A percentile compares a stretch with the other conserved stretches of the same genome.
Conservation (phyloP, 2,113 vertebrate genomes). For the Heteronetta atricapilla region DNA sequence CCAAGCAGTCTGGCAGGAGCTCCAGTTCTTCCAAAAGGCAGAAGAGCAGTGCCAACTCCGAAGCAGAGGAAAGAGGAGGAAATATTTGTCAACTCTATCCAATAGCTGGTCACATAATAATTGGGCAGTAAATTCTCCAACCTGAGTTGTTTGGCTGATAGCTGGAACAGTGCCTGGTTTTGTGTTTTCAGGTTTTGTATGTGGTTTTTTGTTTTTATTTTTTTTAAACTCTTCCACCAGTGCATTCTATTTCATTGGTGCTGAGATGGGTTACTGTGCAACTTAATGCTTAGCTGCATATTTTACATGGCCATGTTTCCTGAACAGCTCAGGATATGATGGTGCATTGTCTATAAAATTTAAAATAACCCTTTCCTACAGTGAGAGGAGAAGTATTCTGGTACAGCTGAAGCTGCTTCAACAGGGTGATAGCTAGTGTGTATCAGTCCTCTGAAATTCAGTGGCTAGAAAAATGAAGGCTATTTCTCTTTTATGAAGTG, state of each 20-base stretch:
- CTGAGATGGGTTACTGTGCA: background rate
- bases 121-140: constrained; percentile 40
- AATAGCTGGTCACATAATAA: constrained; percentile 34
- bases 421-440: background rate
- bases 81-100: constrained; percentile 55
- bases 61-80: constrained; percentile 28
- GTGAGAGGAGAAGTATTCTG: background rate
- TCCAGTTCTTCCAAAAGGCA: constrained; percentile 58
- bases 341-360: background rate
- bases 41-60: constrained; percentile 14
- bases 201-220: background rate
- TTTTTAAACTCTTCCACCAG: background rate
- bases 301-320: background rate
- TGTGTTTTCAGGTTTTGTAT: background rate
- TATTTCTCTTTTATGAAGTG: background rate
- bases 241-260: background rate
- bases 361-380: background rate
- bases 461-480: background rate
- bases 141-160: background rate
- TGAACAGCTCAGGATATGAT: background rate
- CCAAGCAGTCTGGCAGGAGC: constrained; percentile 66
- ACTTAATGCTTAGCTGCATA: background rate
- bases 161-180: background rate
- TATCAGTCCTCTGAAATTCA: background rate
- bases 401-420: background rate